Conservation (phyloP, 1,140 invertebrate species). For the Papilio helenus region DNA sequence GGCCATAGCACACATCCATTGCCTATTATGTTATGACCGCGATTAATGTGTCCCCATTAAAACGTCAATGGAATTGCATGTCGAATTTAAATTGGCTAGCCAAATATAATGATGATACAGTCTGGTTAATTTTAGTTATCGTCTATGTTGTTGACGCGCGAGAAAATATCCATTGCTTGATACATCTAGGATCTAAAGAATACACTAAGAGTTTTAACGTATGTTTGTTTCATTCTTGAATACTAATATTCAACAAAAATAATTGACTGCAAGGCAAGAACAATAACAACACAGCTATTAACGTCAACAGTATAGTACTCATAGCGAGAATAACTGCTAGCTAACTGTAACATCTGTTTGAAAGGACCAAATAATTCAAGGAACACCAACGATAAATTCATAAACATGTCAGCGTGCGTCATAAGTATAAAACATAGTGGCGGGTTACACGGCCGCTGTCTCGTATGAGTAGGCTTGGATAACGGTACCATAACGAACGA, state of each 20-base stretch:
- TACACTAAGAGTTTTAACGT: background rate
- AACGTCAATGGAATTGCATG: background rate
- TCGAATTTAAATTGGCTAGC: background rate
- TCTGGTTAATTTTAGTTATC: background rate
- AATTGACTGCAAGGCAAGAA: too few relatives aligned
- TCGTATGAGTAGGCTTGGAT: conserved; percentile 44
- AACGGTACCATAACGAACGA: conserved; percentile 61
- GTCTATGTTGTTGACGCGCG: background rate
- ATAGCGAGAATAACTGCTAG: background rate
- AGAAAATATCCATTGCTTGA: background rate
- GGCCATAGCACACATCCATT: background rate
- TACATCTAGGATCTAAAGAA: background rate
- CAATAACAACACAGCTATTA: background rate
- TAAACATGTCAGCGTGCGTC: conserved; percentile 36
- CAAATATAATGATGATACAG: conserved; percentile 6
- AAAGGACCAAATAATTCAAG: conserved; percentile 51
- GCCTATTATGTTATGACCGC: conserved; percentile 27
- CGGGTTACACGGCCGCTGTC: background rate
- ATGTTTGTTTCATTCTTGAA: background rate
- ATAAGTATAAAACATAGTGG: conserved; percentile 27
- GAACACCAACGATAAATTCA: conserved; percentile 38
- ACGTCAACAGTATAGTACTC: background rate
- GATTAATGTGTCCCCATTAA: conserved; percentile 12
- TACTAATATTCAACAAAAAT: too few relatives aligned
- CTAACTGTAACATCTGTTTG: conserved; percentile 44